Percentiles rank a stretch among this genome's conserved stretches.
Evolutionary conservation across 2,113 vertebrate genomes (phyloP).

Genomic region (Sebastes fasciatus): DNA sequence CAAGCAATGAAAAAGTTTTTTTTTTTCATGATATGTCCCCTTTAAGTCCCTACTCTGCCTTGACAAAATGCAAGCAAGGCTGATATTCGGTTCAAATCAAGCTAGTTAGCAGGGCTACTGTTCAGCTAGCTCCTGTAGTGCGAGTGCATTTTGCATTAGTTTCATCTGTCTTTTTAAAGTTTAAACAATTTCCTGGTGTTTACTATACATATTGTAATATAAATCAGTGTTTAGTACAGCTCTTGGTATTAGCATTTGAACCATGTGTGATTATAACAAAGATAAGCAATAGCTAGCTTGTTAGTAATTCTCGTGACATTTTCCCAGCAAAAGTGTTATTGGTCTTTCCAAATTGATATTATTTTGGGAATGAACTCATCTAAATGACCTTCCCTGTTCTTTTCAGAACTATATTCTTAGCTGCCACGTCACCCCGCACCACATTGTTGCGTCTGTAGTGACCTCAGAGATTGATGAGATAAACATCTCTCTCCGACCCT

Average conservation of each 20-base stretch:
- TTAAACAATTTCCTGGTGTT: not conserved
- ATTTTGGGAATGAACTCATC: not conserved
- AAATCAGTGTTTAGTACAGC: not conserved
- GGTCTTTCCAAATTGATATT: slow-evolving; percentile 1
- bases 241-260: not conserved
- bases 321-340: not conserved
- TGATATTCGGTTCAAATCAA: not conserved
- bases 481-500: slow-evolving; percentile 53
- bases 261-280: not conserved
- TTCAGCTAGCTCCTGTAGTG: not conserved
- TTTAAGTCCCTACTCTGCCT: slow-evolving; percentile 9
- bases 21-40: too few species aligned
- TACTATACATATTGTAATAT: not conserved
- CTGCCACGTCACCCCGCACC: slow-evolving; percentile 13
- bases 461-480: slow-evolving; percentile 66
- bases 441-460: slow-evolving; percentile 40
- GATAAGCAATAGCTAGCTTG: not conserved
- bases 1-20: too few species aligned
- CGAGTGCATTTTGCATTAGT: not conserved
- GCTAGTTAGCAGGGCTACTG: not conserved
- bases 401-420: not conserved
- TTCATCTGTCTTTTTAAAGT: not conserved
- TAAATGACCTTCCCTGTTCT: not conserved
- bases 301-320: not conserved
- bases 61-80: slow-evolving; percentile 5